These are phyloP conservation scores for Melanotaenia pygmaea DNA, from an alignment of 2,797 vertebrate species.

Conservation along the genomic window DNA sequence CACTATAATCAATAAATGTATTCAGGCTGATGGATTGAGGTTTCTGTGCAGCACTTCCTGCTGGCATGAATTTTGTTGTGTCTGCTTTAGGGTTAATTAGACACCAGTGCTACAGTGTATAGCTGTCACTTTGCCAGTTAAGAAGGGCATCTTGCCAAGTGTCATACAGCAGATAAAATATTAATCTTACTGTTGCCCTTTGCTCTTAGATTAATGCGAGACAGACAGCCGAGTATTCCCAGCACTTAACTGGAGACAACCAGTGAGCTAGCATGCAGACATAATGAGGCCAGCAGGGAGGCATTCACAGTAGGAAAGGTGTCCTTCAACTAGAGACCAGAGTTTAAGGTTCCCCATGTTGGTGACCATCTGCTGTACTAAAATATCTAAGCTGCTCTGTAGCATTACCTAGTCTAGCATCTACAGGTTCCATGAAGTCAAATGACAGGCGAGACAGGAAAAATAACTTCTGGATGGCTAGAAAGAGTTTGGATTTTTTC, in stretches of 20 bases:
- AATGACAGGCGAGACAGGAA: background rate
- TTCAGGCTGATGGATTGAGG: constrained; percentile 38
- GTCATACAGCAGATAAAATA: constrained; percentile 68
- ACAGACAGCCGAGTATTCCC: constrained; percentile 51
- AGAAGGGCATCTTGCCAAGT: constrained; percentile 56
- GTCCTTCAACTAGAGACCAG: constrained; percentile 49
- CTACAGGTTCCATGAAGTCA: background rate
- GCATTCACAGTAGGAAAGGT: constrained; percentile 10
- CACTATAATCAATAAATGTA: constrained; percentile 25
- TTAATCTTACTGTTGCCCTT: constrained; percentile 61
- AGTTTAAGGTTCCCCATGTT: constrained; percentile 27
- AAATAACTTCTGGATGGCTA: background rate
- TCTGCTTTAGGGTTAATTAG: constrained; percentile 69
- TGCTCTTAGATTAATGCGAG: constrained; percentile 63
- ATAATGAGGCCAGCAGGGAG: constrained; percentile 15
- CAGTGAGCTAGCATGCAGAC: background rate
- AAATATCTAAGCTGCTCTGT: constrained; percentile 5
- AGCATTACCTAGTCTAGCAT: background rate
- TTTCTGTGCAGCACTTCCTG: constrained; percentile 42
- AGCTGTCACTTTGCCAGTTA: constrained; percentile 54
- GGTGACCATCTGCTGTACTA: constrained; percentile 37
- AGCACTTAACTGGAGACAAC: constrained; percentile 30
- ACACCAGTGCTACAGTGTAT: constrained; percentile 47
- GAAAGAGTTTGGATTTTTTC: background rate
- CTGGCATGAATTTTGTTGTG: constrained; percentile 58